phyloP scores from a whole-genome alignment of 1,140 invertebrate genomes.

The Lepidurus apus region DNA sequence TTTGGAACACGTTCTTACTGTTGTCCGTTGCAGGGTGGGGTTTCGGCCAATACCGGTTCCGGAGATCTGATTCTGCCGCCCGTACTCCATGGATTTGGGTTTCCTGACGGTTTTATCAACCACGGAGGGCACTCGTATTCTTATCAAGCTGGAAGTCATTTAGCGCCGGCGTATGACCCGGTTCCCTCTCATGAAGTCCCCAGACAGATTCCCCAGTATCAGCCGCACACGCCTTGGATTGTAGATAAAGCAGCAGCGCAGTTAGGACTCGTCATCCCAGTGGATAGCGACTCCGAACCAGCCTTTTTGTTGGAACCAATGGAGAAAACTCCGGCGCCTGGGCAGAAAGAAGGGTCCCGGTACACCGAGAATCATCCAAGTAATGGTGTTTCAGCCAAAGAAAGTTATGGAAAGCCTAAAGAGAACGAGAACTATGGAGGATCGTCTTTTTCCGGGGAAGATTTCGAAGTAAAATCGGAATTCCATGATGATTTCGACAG shows the following conservation, averaged over 20 bases:
- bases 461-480: neutral
- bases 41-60: neutral
- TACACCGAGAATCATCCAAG: neutral
- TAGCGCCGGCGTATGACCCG: neutral
- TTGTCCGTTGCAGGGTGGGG: neutral
- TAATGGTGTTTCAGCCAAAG: neutral
- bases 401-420: neutral
- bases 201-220: neutral
- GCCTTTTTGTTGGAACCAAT: neutral
- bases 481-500: neutral
- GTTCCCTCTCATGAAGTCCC: neutral
- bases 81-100: neutral
- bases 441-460: neutral
- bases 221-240: neutral
- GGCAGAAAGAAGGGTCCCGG: neutral
- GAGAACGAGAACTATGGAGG: neutral
- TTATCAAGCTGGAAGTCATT: slow-evolving; percentile 1
- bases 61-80: neutral
- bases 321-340: neutral
- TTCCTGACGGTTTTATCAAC: neutral
- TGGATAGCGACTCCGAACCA: neutral
- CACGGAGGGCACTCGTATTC: neutral
- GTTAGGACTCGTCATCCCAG: neutral
- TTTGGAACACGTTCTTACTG: neutral
- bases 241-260: neutral